Conservation (phyloP, 2,888 invertebrate genomes). For the Hyposoter dolosus region DNA sequence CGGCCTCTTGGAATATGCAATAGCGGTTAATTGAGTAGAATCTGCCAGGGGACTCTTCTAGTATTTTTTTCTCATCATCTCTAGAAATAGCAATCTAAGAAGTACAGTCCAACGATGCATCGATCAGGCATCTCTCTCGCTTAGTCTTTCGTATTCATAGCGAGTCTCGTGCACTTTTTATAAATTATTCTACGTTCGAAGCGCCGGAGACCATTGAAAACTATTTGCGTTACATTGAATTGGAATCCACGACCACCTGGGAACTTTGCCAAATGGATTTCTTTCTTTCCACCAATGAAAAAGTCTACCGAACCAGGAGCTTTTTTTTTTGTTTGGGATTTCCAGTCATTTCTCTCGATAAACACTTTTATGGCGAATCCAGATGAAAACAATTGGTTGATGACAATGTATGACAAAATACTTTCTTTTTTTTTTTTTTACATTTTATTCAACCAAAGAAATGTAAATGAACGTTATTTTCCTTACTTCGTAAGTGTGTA, state of each 20-base stretch:
- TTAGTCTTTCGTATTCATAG: constrained; percentile 61
- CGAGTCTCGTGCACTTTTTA: constrained; percentile 65
- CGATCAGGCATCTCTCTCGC: constrained; percentile 9
- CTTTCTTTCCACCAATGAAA: not conserved
- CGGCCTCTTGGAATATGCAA: constrained; percentile 10
- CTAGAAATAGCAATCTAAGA: constrained; percentile 62
- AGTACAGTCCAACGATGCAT: not conserved
- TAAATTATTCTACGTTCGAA: constrained; percentile 63
- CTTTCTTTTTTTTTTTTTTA: too few relatives aligned
- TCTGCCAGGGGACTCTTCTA: constrained; percentile 21
- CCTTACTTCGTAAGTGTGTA: not conserved
- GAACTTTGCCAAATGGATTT: not conserved
- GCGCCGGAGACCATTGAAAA: constrained; percentile 46
- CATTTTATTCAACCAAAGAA: too few relatives aligned
- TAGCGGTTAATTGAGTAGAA: constrained; percentile 25
- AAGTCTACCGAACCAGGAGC: not conserved
- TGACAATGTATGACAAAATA: too few relatives aligned
- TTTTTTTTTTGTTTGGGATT: not conserved
- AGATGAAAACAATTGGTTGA: not conserved
- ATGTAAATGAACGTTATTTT: not conserved
- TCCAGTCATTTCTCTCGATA: not conserved
- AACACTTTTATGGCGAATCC: not conserved
- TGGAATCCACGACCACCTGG: constrained; percentile 49
- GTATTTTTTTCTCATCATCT: constrained; percentile 58
- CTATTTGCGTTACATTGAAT: constrained; percentile 55